These are phyloP conservation scores for Cricetomys ansorgei DNA, from an alignment of 2,113 vertebrate species.

Conservation along the genomic window DNA sequence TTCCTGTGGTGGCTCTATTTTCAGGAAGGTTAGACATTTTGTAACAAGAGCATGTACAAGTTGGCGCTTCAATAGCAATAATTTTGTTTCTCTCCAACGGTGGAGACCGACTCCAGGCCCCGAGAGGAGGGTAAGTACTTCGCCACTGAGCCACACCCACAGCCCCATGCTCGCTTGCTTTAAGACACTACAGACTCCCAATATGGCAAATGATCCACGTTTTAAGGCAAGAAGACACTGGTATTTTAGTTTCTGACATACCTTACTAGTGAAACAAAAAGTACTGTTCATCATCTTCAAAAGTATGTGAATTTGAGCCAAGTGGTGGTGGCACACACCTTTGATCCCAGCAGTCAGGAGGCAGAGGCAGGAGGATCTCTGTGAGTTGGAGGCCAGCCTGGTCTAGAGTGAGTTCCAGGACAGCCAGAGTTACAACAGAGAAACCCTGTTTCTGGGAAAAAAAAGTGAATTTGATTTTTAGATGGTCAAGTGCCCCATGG, in stretches of 20 bases:
- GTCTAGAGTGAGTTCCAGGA: no score
- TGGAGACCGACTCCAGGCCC: neutral
- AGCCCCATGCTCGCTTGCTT: neutral
- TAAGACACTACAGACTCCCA: neutral
- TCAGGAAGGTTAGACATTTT: neutral
- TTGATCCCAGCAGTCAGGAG: no score
- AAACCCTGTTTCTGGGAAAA: no score
- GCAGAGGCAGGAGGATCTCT: no score
- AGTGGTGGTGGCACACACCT: no score
- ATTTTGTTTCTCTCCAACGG: neutral
- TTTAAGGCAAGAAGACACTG: neutral
- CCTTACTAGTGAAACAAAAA: constrained; percentile 12
- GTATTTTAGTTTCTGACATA: neutral
- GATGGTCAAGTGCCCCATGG: neutral
- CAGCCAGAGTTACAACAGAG: no score
- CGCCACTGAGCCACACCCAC: neutral
- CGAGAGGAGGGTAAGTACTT: neutral
- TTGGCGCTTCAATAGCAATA: neutral
- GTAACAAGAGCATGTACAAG: neutral
- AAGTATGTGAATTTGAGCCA: neutral
- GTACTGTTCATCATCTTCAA: neutral
- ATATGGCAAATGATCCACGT: neutral
- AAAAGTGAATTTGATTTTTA: neutral
- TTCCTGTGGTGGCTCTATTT: neutral
- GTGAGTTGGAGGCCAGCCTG: no score